These are phyloP conservation scores for Portevinia maculata DNA, from an alignment of 2,888 invertebrate species.

Conservation along the genomic window DNA sequence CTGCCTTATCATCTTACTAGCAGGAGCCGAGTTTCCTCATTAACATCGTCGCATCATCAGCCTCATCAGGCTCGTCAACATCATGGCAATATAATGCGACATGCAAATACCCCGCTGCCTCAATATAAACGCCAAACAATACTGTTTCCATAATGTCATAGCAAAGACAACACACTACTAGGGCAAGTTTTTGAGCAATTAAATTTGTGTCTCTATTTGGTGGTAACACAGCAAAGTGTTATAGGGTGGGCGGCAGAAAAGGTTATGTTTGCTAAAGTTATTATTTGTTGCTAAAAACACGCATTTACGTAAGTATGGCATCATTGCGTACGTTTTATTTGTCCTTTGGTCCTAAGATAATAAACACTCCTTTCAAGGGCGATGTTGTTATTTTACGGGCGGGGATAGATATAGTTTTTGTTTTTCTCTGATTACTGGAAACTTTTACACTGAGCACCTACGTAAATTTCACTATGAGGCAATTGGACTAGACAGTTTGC, in stretches of 20 bases:
- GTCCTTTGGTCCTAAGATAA: conserved; percentile 34
- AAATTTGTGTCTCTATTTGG: conserved; percentile 71
- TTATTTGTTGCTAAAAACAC: conserved; percentile 63
- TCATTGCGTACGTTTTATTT: conserved; percentile 40
- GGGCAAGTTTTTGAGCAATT: conserved; percentile 65
- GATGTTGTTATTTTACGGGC: conserved; percentile 20
- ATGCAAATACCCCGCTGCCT: conserved; percentile 54
- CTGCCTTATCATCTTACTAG: conserved; percentile 69
- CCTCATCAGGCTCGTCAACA: conserved; percentile 67
- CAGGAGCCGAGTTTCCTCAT: conserved; percentile 60
- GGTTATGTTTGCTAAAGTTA: conserved; percentile 64
- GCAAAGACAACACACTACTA: conserved; percentile 52
- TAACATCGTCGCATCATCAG: conserved; percentile 71
- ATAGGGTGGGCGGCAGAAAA: conserved; percentile 10
- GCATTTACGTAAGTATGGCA: conserved; percentile 9
- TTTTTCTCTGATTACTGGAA: conserved; percentile 20
- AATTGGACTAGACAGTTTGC: conserved; percentile 38
- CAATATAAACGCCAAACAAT: conserved; percentile 38
- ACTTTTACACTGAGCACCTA: conserved; percentile 32
- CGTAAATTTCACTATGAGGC: conserved; percentile 41
- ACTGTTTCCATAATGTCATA: conserved; percentile 47
- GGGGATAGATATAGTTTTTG: conserved; percentile 11
- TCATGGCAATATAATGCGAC: conserved; percentile 65
- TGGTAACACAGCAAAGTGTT: conserved; percentile 31
- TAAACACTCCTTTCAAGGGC: conserved; percentile 52